Evolutionary conservation across 2,888 invertebrate species (phyloP).

Genomic region (Hemistola chrysoprasaria): DNA sequence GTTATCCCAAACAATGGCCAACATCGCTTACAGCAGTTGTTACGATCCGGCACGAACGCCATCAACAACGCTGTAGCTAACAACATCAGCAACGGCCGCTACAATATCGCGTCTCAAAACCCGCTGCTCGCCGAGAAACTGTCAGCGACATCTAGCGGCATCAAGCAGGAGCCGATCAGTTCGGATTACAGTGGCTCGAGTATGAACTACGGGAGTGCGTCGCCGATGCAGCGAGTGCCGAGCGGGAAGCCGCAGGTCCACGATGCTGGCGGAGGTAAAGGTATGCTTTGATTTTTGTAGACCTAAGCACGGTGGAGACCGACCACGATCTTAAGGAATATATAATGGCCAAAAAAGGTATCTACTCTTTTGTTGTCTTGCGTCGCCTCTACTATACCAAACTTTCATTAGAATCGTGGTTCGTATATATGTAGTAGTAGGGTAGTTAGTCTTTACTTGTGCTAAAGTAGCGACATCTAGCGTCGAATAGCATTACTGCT

Average conservation of each 20-base stretch:
- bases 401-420: too few species aligned
- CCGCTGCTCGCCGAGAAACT: constrained; percentile 92
- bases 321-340: neutral
- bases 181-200: constrained; percentile 75
- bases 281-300: constrained; percentile 51
- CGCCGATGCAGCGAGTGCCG: constrained; percentile 79
- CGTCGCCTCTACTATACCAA: too few species aligned
- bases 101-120: constrained; percentile 92
- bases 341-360: too few species aligned
- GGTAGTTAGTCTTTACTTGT: too few species aligned
- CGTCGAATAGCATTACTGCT: constrained; percentile 8
- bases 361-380: too few species aligned
- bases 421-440: too few species aligned
- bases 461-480: constrained; percentile 24
- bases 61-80: constrained; percentile 71
- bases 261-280: constrained; percentile 81
- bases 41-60: constrained; percentile 73
- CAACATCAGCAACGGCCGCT: constrained; percentile 83
- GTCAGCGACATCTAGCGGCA: constrained; percentile 87
- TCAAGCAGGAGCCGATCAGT: constrained; percentile 79
- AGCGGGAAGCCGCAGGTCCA: constrained; percentile 78
- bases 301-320: constrained; percentile 4
- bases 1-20: constrained; percentile 67
- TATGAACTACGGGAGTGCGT: constrained; percentile 77
- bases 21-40: constrained; percentile 69